Conservation (phyloP, 2,113 vertebrate species). For the Opisthocomus hoazin region DNA sequence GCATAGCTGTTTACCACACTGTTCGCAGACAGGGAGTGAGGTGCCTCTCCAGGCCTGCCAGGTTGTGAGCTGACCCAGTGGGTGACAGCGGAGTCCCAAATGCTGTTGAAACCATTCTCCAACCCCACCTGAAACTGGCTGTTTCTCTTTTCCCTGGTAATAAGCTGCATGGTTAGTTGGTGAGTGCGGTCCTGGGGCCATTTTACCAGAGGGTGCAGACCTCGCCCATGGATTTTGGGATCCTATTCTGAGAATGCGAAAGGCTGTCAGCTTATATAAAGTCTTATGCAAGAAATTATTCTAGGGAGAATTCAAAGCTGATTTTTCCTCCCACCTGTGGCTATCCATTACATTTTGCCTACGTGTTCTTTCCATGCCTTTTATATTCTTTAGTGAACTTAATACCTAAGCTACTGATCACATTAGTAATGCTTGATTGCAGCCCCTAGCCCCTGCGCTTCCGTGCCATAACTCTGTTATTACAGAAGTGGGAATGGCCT, state of each 20-base stretch:
- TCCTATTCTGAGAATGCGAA: constrained; percentile 26
- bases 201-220: neutral
- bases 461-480: neutral
- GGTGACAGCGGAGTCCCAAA: neutral
- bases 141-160: neutral
- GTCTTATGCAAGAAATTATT: constrained; percentile 62
- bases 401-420: constrained; percentile 11
- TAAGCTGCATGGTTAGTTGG: neutral
- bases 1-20: neutral
- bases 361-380: constrained; percentile 6
- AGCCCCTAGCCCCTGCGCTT: neutral
- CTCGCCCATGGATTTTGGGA: constrained; percentile 38
- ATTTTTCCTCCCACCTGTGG: constrained; percentile 60
- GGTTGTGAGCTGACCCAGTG: neutral
- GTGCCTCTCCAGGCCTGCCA: neutral
- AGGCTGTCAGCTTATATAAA: constrained; percentile 61
- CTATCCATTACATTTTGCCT: constrained; percentile 56
- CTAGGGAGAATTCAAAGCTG: constrained; percentile 49
- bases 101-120: neutral
- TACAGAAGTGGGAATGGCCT: neutral
- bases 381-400: constrained; percentile 38
- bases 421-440: neutral
- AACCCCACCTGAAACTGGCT: neutral
- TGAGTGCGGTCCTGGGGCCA: neutral
- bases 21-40: fast-evolving